Percentiles rank a stretch among this genome's conserved stretches.
phyloP scores from a whole-genome alignment of 2,797 vertebrate species.

The Antennarius maculatus region DNA sequence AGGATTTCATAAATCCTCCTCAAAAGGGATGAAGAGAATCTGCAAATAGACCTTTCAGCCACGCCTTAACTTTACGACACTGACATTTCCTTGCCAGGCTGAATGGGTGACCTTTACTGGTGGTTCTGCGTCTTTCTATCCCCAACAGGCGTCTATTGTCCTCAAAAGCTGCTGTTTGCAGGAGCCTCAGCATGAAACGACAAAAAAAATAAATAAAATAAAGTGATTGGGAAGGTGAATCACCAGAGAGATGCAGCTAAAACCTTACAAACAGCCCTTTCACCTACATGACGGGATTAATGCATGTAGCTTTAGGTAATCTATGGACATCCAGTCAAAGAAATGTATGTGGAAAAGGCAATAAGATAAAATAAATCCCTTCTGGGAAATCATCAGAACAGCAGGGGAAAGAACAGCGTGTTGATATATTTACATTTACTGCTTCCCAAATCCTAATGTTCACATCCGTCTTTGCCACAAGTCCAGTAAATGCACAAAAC shows the following conservation, averaged over 20 bases:
- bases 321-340: neutral
- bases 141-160: constrained; percentile 44
- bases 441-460: constrained; percentile 42
- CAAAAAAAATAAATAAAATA: constrained; percentile 1
- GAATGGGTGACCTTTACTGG: constrained; percentile 55
- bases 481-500: constrained; percentile 44
- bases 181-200: constrained; percentile 28
- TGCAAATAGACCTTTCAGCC: neutral
- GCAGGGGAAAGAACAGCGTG: constrained; percentile 16
- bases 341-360: constrained; percentile 13
- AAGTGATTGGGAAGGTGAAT: constrained; percentile 1
- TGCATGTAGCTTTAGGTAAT: constrained; percentile 36
- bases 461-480: constrained; percentile 45
- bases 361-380: constrained; percentile 19
- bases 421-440: constrained; percentile 42
- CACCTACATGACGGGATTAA: constrained; percentile 11
- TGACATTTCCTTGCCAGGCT: constrained; percentile 4
- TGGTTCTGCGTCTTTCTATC: constrained; percentile 32
- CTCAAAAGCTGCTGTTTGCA: constrained; percentile 12
- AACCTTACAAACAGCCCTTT: constrained; percentile 1
- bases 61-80: constrained; percentile 5
- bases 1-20: constrained; percentile 12
- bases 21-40: neutral
- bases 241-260: constrained; percentile 8
- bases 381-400: constrained; percentile 27